These are phyloP conservation scores for Cheilosia vernalis DNA, from an alignment of 2,888 invertebrate genomes.

Conservation along the genomic window DNA sequence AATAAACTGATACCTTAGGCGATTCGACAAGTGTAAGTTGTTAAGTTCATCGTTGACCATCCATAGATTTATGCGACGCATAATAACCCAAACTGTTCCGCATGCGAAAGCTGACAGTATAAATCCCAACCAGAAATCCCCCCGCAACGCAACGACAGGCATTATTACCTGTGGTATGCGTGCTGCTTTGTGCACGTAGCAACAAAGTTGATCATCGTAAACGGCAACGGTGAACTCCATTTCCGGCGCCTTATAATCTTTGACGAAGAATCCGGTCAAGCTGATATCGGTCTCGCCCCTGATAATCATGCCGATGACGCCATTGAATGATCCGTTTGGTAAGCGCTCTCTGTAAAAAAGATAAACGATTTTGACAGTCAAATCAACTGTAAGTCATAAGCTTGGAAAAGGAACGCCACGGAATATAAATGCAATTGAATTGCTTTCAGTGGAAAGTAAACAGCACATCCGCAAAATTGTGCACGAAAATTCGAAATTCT, in stretches of 20 bases:
- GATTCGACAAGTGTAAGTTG: constrained; percentile 32
- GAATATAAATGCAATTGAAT: too few relatives aligned
- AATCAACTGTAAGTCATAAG: too few relatives aligned
- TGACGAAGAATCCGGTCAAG: constrained; percentile 83
- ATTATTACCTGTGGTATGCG: constrained; percentile 82
- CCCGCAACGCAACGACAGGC: constrained; percentile 81
- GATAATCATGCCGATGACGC: constrained; percentile 82
- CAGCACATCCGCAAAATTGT: too few relatives aligned
- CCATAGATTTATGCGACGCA: constrained; percentile 79
- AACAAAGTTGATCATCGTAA: constrained; percentile 82
- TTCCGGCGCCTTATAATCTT: constrained; percentile 82
- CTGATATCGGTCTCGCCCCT: constrained; percentile 81
- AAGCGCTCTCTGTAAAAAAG: constrained; percentile 72
- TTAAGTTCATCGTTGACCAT: constrained; percentile 69
- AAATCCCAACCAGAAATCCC: constrained; percentile 81
- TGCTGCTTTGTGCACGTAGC: constrained; percentile 82
- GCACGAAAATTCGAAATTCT: too few relatives aligned
- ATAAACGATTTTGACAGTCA: neutral
- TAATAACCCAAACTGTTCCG: constrained; percentile 78
- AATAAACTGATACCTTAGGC: constrained; percentile 77
- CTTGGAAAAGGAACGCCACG: too few relatives aligned
- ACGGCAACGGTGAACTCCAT: constrained; percentile 82
- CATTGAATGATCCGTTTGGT: constrained; percentile 81
- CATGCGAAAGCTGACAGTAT: constrained; percentile 79
- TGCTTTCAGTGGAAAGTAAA: too few relatives aligned